Conservation (phyloP, 2,888 invertebrate genomes). For the Thelaira solivaga region DNA sequence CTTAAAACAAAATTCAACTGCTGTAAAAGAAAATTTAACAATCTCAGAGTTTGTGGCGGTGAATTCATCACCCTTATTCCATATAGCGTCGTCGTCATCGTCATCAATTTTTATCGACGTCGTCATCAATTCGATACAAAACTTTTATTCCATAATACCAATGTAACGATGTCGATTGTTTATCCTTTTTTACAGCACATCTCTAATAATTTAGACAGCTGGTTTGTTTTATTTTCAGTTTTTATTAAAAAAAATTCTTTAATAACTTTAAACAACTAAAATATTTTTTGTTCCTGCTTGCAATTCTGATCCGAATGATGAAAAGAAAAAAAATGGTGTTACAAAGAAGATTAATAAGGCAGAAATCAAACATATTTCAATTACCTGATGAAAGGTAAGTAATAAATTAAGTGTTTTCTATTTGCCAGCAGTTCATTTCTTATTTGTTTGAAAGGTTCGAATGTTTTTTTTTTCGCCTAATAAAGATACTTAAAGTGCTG, state of each 20-base stretch:
- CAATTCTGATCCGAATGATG: too few relatives aligned
- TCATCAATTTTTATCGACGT: slow-evolving; percentile 1
- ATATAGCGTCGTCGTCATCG: background rate
- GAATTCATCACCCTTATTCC: slow-evolving; percentile 9
- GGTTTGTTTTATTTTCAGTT: too few relatives aligned
- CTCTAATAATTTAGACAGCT: background rate
- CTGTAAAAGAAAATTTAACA: too few relatives aligned
- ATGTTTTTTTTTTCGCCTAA: too few relatives aligned
- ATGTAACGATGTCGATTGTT: slow-evolving; percentile 4
- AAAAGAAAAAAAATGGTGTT: background rate
- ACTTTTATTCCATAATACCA: background rate
- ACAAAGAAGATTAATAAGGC: background rate
- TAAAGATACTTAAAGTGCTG: background rate
- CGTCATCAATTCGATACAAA: slow-evolving; percentile 7
- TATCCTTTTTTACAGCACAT: slow-evolving; percentile 9
- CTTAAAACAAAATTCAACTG: too few relatives aligned
- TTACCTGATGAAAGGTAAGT: too few relatives aligned
- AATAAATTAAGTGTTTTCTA: too few relatives aligned
- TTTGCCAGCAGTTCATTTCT: background rate
- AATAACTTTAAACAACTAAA: too few relatives aligned
- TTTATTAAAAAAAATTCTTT: too few relatives aligned
- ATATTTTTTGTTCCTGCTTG: too few relatives aligned
- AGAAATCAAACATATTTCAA: too few relatives aligned
- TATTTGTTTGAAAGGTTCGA: background rate
- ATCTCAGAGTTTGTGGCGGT: too few relatives aligned